Evolutionary conservation across 2,113 vertebrate genomes (phyloP), one percentile per base, ranked within the genome.

Genomic region (Prinia subflava): DNA sequence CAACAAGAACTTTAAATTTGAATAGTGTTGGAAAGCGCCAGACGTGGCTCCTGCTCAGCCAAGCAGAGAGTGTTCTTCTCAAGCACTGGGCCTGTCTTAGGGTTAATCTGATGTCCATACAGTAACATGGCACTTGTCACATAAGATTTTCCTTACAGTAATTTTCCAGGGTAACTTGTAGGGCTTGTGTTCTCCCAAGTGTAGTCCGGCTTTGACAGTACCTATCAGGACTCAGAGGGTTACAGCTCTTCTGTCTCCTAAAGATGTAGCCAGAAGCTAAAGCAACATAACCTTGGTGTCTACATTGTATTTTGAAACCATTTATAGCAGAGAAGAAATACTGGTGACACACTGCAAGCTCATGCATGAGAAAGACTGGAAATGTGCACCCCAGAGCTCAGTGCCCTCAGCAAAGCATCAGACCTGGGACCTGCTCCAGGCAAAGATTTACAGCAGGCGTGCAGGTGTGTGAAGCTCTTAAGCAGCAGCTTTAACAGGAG

Each of bases 371-470:
- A 79, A 73, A 24, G 62, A n/a, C 50, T 73, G 42, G 50, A 77
- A 85, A 57, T 27, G 19, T 67, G 56, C 15, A 8, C 14, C 14
- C 35, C 1, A 6, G 59, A 88, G 55, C 63, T 13, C 42, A 53
- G 50, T 4, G 1, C 28, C 25, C 62, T 60, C 3, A 15, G 24
- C 53, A 82, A 52, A 82, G 62, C 17, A 2, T 31, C 3, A 10
- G 20, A 73, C 30, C 44, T 62, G 63, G 47, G 41, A 60, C 37
- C 11, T 6, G 2, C 0, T 4, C 30, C 0, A 11, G 50, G 55
- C 20, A 80, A 30, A 50, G 20, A n/a, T 7, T 49, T 6, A 1
- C 42, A 0, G 46, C 24, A 24, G 71, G 50, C 21, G 1, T 0
- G 1, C 11, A 37, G 41, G 7, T 39, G 21, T 33, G 23, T 37